Evolutionary conservation across 2,797 vertebrate genomes (phyloP).

Genomic region (Melopsittacus undulatus): DNA sequence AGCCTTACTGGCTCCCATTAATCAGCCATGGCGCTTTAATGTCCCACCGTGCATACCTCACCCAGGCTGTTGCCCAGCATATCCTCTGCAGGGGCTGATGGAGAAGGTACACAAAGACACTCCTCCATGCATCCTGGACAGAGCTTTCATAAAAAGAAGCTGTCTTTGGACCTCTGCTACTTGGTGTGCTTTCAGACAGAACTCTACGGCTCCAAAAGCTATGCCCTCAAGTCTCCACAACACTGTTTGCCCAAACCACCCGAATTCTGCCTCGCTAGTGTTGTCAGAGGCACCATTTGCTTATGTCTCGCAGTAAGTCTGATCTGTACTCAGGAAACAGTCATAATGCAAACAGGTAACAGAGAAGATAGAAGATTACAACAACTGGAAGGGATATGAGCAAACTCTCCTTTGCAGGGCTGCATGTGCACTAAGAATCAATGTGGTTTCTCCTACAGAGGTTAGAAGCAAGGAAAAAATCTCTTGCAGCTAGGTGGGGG

Average conservation of each 20-base stretch:
- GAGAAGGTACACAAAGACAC: neutral
- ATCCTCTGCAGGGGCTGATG: neutral
- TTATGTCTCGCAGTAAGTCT: neutral
- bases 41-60: neutral
- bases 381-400: neutral
- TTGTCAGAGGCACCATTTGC: neutral
- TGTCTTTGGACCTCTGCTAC: neutral
- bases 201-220: neutral
- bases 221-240: fast-evolving
- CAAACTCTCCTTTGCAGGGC: neutral
- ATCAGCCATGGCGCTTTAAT: neutral
- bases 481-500: neutral
- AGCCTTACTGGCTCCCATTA: neutral
- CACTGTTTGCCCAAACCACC: neutral
- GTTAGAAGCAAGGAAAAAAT: neutral
- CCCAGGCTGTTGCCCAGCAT: neutral
- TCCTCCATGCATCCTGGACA: neutral
- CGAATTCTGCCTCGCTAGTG: neutral
- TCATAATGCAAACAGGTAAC: neutral
- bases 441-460: neutral
- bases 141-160: neutral
- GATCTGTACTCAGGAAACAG: neutral
- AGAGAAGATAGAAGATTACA: neutral
- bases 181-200: neutral
- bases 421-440: neutral